These are phyloP conservation scores for Galaxea fascicularis DNA, from an alignment of 92 coral and sea anemone genomes.

Conservation along the genomic window DNA sequence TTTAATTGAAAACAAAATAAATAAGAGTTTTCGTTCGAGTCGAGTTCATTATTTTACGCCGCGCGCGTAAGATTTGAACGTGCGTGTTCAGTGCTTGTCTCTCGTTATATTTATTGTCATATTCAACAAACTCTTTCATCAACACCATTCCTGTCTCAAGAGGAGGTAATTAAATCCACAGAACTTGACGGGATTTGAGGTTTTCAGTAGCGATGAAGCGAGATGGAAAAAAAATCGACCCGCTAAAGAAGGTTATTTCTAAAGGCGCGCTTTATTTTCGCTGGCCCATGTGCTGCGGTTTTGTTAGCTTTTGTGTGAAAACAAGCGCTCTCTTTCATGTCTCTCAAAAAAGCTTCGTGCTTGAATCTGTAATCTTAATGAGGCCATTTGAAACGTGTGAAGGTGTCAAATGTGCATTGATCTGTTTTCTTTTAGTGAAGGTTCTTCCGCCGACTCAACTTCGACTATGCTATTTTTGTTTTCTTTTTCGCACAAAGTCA, in stretches of 20 bases:
- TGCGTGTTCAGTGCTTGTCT: slow-evolving; percentile 2
- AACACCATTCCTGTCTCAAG: slow-evolving; percentile 34
- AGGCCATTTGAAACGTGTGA: slow-evolving; percentile 41
- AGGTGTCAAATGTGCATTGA: slow-evolving; percentile 47
- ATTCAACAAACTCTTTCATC: slow-evolving; percentile 40
- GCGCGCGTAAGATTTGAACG: neutral
- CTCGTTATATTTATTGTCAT: slow-evolving; percentile 19
- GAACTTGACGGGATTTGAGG: neutral
- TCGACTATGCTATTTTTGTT: neutral
- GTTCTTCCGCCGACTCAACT: neutral
- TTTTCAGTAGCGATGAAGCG: neutral
- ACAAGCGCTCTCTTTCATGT: slow-evolving; percentile 5
- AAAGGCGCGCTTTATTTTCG: neutral
- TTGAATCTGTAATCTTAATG: slow-evolving; percentile 40
- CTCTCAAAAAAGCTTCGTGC: slow-evolving; percentile 1
- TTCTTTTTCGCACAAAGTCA: slow-evolving; percentile 9
- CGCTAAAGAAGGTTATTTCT: neutral
- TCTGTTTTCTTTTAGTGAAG: slow-evolving; percentile 37
- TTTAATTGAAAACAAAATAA: neutral
- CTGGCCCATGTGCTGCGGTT: slow-evolving; percentile 13
- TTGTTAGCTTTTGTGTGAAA: neutral
- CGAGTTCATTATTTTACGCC: neutral
- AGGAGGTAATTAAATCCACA: slow-evolving; percentile 51
- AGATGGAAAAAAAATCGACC: neutral
- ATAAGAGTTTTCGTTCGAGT: neutral